phyloP scores from a whole-genome alignment of 2,797 vertebrate genomes.

The Hozukius guyotensis region DNA sequence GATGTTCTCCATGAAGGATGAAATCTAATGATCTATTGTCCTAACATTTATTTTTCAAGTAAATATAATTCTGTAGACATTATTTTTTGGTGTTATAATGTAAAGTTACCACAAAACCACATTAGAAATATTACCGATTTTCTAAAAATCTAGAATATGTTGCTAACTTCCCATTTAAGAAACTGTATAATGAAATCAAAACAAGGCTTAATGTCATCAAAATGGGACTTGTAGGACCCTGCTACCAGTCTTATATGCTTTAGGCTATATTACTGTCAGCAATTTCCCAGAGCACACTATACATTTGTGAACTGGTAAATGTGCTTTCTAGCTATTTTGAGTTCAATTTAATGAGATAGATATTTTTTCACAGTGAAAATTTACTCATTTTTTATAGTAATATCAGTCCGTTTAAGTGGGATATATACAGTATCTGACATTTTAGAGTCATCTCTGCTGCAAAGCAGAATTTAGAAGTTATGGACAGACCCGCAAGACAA shows the following conservation, averaged over 20 bases:
- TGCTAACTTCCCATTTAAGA: neutral
- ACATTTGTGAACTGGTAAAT: neutral
- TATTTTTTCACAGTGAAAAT: neutral
- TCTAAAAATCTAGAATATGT: neutral
- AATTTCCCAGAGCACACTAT: neutral
- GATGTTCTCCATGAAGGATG: neutral
- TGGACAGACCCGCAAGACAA: neutral
- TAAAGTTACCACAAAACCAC: neutral
- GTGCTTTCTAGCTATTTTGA: neutral
- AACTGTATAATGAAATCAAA: neutral
- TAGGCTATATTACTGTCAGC: neutral
- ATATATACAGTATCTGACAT: neutral
- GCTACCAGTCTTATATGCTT: neutral
- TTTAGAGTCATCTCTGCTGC: too few relatives aligned
- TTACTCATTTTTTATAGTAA: neutral
- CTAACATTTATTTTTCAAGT: neutral
- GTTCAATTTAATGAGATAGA: neutral
- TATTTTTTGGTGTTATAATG: neutral
- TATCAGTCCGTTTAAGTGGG: neutral
- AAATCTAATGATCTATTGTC: neutral
- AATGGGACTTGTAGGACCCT: neutral
- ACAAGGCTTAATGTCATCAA: neutral
- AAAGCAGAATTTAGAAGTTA: too few relatives aligned
- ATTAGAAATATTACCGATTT: neutral
- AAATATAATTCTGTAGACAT: neutral